phyloP scores from a whole-genome alignment of 1,140 invertebrate genomes.

The Coptotermes formosanus region DNA sequence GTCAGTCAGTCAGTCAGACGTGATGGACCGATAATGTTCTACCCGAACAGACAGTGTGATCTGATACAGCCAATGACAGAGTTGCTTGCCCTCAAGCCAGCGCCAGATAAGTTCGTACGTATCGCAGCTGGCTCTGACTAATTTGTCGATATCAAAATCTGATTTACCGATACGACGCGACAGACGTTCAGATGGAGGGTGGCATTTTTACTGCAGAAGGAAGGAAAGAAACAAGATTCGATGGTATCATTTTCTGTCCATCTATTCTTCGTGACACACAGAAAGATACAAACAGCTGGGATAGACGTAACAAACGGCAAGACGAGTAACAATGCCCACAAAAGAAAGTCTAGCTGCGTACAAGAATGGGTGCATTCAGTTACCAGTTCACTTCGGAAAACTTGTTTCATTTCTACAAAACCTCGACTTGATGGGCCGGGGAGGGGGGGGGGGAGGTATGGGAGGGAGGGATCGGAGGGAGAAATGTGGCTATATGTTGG shows the following conservation, averaged over 20 bases:
- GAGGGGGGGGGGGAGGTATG: no score
- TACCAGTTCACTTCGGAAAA: slow-evolving; percentile 24
- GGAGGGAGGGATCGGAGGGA: no score
- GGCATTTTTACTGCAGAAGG: neutral
- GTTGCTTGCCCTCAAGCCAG: no score
- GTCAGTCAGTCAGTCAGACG: no score
- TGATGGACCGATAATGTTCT: no score
- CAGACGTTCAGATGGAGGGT: neutral
- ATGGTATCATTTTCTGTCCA: neutral
- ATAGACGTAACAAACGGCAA: slow-evolving; percentile 25
- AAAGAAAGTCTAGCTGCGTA: neutral
- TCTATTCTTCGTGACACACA: neutral
- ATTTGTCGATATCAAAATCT: slow-evolving; percentile 19
- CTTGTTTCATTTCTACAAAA: slow-evolving; percentile 17
- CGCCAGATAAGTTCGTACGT: no score
- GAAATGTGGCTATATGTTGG: neutral
- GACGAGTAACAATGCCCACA: neutral
- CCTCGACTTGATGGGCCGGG: neutral
- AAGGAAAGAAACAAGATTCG: neutral
- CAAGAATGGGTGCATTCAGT: slow-evolving; percentile 24
- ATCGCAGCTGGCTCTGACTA: neutral
- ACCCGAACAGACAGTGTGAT: no score
- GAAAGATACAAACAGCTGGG: slow-evolving; percentile 22
- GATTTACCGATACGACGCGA: neutral
- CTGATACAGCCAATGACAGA: no score